Base-by-base conservation (phyloP, 2,113 vertebrate genomes). In the Odontophorus gujanensis region DNA sequence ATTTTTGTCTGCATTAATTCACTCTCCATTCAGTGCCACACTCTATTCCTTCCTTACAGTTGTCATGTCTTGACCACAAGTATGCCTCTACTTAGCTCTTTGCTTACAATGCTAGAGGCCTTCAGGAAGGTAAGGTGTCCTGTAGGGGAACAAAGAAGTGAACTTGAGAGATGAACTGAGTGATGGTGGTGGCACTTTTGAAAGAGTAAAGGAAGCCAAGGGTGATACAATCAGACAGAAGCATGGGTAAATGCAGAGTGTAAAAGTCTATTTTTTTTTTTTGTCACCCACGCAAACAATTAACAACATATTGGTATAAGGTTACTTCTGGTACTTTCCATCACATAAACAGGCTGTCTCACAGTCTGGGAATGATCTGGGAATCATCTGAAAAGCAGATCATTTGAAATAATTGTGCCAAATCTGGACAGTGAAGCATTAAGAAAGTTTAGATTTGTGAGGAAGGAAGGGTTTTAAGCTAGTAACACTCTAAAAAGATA, bases 331-430 rank as follows among this genome's bases (percentile, higher is more conserved):
- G 61, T 95, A 67, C 87, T 96, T 96, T 93, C 93, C 89, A 85
- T 75, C 94, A 83, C 79, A 88, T 89, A 95, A 92, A 96, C 96
- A 92, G 79, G 87, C 68, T 97, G 89, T 78, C 94, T 97, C 96
- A 97, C 93, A 96, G 96, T 97, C 96, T 97, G 85, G 95, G 96
- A 96, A 97, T 97, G 93, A 95, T 96, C 85, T 94, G 79, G 85
- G 85, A 97, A 96, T 94, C 89, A 95, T 97, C 73, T 97, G 93
- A 95, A 93, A 95, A 95, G 89, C 63, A 96, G 93, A 95, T 92
- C 71, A 92, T 93, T 92, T 96, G 59, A 77, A 95, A 91, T 68
- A 88, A 87, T 94, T 94, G 75, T 94, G 94, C 95, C 96, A 97
- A 47, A 26, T 30, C 79, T 90, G 73, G 59, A 94, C 47, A 90